phyloP scores from a whole-genome alignment of 1,140 invertebrate species.

The Drosophila obscura region DNA sequence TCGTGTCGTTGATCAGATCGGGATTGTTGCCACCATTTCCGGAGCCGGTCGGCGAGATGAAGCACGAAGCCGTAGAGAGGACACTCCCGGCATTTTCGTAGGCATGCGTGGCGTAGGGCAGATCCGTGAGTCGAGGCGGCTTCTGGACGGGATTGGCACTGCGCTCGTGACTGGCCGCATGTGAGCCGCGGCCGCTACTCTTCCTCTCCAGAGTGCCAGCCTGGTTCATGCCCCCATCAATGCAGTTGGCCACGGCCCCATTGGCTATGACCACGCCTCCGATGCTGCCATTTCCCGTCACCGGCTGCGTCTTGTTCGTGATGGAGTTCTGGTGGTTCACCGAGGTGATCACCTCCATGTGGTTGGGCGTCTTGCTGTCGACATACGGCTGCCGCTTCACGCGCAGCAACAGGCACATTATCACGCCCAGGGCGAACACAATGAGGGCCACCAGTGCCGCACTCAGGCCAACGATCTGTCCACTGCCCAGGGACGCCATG shows the following conservation, averaged over 20 bases:
- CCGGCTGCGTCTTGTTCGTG: constrained; percentile 84
- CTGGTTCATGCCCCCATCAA: constrained; percentile 43
- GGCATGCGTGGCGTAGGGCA: constrained; percentile 87
- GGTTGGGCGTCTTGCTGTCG: constrained; percentile 90
- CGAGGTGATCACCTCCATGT: constrained; percentile 88
- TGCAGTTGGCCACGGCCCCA: constrained; percentile 69
- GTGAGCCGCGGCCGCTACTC: constrained; percentile 29
- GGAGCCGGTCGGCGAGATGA: constrained; percentile 88
- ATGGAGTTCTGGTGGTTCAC: constrained; percentile 85
- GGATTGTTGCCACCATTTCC: constrained; percentile 89
- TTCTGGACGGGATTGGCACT: constrained; percentile 88
- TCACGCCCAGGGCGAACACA: constrained; percentile 89
- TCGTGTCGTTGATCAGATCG: constrained; percentile 92
- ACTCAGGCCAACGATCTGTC: constrained; percentile 93
- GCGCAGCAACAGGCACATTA: constrained; percentile 89
- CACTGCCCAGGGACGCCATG: constrained; percentile 91
- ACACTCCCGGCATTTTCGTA: constrained; percentile 87
- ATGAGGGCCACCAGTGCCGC: constrained; percentile 92
- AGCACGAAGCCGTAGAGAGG: constrained; percentile 86
- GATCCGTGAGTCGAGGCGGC: constrained; percentile 87
- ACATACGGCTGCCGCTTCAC: constrained; percentile 88
- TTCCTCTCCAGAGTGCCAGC: constrained; percentile 70
- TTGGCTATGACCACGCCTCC: constrained; percentile 83
- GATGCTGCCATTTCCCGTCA: constrained; percentile 84
- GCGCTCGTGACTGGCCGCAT: constrained; percentile 78